Evolutionary conservation across 2,888 invertebrate species (phyloP).

Genomic region (Stramonita haemastoma): DNA sequence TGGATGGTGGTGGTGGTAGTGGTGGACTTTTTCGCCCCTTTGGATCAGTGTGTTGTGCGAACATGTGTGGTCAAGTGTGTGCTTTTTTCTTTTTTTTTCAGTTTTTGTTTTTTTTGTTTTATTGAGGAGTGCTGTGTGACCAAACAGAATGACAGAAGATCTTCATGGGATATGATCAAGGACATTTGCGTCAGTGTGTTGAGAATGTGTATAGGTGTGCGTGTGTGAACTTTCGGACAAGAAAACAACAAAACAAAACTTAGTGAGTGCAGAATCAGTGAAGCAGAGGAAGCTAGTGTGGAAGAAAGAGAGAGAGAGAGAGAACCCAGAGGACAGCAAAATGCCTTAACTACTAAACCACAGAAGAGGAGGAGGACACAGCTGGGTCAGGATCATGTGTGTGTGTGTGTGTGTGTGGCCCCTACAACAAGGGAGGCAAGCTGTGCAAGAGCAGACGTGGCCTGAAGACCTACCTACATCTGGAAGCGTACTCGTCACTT

Average conservation of each 20-base stretch:
- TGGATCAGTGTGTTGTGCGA: slow-evolving; percentile 1
- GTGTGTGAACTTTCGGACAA: not conserved
- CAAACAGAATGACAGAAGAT: not conserved
- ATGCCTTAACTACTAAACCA: not conserved
- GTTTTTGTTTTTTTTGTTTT: not conserved
- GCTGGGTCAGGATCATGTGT: not conserved
- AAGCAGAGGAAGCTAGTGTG: not conserved
- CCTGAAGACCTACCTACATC: too few relatives aligned
- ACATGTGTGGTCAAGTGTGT: not conserved
- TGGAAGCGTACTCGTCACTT: too few relatives aligned
- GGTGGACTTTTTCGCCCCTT: not conserved
- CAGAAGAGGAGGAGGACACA: not conserved
- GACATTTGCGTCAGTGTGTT: not conserved
- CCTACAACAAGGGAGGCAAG: not conserved
- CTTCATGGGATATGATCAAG: not conserved
- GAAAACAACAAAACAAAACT: not conserved
- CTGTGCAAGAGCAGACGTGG: too few relatives aligned
- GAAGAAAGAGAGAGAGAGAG: too few relatives aligned
- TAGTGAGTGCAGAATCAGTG: not conserved
- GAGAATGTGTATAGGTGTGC: not conserved
- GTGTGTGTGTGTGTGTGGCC: not conserved
- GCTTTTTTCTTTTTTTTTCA: not conserved
- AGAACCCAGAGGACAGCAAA: slow-evolving; percentile 2
- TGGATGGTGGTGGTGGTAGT: too few relatives aligned
- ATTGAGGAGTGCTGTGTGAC: too few relatives aligned